Evolutionary conservation across 1,140 invertebrate species (phyloP), one percentile per base, ranked within the genome.

Genomic region (Cylas formicarius): DNA sequence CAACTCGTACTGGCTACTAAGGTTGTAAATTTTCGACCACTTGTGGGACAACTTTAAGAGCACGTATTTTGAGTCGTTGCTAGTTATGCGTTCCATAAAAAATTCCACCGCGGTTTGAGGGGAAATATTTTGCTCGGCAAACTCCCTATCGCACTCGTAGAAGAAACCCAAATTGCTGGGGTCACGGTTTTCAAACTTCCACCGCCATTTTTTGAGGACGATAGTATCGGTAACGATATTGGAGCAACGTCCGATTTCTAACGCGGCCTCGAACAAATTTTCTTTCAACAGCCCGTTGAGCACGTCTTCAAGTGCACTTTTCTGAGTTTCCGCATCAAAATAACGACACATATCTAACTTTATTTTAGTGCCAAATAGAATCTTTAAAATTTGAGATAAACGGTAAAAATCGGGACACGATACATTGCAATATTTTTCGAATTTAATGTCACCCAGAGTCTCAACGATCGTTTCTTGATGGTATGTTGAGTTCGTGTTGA

Each of bases 81-180:
- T 23, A 18, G 27, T 21, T 11, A 11, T 23, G 29, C 46, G 36
- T 13, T 48, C 46, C n/a, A 37, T 43, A 13, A 77, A 72, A 62
- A 79, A 80, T 51, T 71, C 61, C 7, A 72, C 70, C 6, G 72
- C 72, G 26, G 67, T 62, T 44, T 71, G 62, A 26, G 72, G 69
- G 5, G 66, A 53, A 1, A 81, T 71, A 1, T 71, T 55, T 22
- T 73, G 66, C 42, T 70, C 64, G 53, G 71, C 67, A 45, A 81
- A 77, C 38, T 72, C 69, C 41, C 63, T 52, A 33, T 77, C 70
- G 52, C 76, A 78, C 47, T 71, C 60, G 8, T 67, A 65, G 66
- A 77, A 75, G 56, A 78, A 80, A 2, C 60, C 53, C 41, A 35
- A 54, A 58, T 52, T 20, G 31, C 56, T 55, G 11, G 58, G 19